Evolutionary conservation across 2,888 invertebrate species (phyloP), one percentile per base, ranked within the genome.

Genomic region (Mayetiola destructor): DNA sequence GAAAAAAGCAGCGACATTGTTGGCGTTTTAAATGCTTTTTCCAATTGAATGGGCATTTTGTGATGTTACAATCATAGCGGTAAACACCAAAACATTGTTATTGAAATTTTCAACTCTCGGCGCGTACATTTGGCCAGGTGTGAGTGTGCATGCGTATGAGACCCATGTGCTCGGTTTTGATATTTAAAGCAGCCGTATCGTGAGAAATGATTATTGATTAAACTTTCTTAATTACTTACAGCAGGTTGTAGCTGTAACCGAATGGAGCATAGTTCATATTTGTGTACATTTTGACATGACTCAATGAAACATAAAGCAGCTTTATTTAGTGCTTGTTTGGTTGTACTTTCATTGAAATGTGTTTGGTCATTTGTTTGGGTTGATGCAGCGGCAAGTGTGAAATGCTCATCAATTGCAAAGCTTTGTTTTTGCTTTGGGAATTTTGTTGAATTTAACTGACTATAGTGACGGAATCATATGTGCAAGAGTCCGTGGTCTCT

Each of bases 151-250:
- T n/a, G 36, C 12, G 8, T 3, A 12, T 12, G 36, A 36, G 36
- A 36, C 48, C 48, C 48, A 48, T 48, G 48, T 48, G 27, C 27
- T 48, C 27, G 5, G 48, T 27, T 42, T 21, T 48, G 48, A 27
- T 48, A 27, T 48, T 48, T 48, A 48, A 27, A n/a, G 48, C 48
- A n/a, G 48, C 30, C 30, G 30, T 53, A 53, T 53, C 53, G 30
- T 30, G 30, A 53, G 30, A 53, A n/a, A n/a, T n/a, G n/a, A 32
- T 53, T 53, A 53, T 53, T 53, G 53, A 53, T 53, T 53, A 53
- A 53, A 53, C 53, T 53, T 53, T 53, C 30, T 53, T 53, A 53
- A 53, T 53, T 53, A 53, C 53, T 53, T 53, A 53, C 53, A 53
- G 53, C 53, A 53, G 53, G 53, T n/a, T 53, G 53, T 53, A 53